Base-by-base conservation (phyloP, 2,888 invertebrate species). In the Perizoma flavofasciatum region DNA sequence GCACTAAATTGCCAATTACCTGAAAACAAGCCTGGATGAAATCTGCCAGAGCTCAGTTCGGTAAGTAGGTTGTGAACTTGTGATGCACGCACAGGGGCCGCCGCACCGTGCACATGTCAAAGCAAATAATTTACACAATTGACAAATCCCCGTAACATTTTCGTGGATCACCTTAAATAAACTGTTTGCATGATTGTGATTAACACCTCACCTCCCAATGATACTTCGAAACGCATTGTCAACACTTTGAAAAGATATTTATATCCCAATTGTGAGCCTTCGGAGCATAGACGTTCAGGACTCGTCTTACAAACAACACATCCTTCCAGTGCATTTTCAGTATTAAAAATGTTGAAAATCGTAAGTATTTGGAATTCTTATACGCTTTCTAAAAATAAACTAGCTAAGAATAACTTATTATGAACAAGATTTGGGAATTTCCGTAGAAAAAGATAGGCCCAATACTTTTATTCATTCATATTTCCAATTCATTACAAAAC, bases 141-240 rank as follows among this genome's bases (percentile, higher is more conserved):
- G 79, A 87, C 87, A 83, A 87, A 89, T 82, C 84, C 77, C 82
- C 74, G 88, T 81, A 88, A 84, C 84, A 78, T 82, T 83, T 83
- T 87, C 81, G 81, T 85, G 85, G 85, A 85, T 87, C 86, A 83
- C 82, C 86, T 86, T 80, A 87, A 88, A 88, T 86, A 89, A 86
- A 86, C 84, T 86, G 87, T 88, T 87, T 87, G 82, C 83, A 85
- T 84, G 81, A 89, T 86, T 85, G 82, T 90, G 84, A 89, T 92
- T 92, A 91, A 83, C 91, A 92, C 91, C 89, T 92, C 71, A 70
- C 67, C 74, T 79, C 79, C 78, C 88, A 89, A 86, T 88, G 88
- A 80, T 83, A 89, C 86, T 81, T 86, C 83, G 86, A 85, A 87
- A 89, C 74, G 76, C 72, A 86, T 81, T 89, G 89, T 88, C 83